Evolutionary conservation across 2,797 vertebrate genomes (phyloP), one percentile per base, ranked within the genome.

Genomic region (Microctenopoma stevenorrisi): DNA sequence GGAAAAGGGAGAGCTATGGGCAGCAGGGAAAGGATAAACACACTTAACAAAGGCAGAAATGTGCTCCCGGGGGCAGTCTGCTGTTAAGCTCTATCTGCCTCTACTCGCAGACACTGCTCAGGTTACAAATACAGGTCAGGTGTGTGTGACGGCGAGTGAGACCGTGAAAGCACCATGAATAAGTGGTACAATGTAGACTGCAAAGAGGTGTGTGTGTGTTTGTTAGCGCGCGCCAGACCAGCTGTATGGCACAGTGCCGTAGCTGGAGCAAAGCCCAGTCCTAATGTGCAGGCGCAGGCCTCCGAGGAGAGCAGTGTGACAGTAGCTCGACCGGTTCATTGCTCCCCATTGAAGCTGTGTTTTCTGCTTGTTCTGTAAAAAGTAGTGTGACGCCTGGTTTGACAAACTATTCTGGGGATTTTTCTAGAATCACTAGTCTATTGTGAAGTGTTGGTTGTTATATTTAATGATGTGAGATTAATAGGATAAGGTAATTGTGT

Each of bases 21-120:
- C 72, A 70, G 54, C 53, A 40, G 68, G 71, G 74, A 67, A 72
- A 68, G 71, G 76, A 82, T 86, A 75, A 85, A 75, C 85, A 82
- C 78, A 84, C 81, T 90, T 84, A 89, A 92, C 88, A 91, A 91
- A 92, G 85, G 73, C 80, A 89, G 80, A 91, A 83, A 82, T 90
- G 54, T 82, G 68, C 72, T 78, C 85, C 85, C 83, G 68, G 76
- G 72, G 90, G 79, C 78, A 80, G 85, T 84, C 69, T 81, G 78
- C 75, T 87, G 82, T 91, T 88, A 82, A 92, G 80, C 83, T 86
- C 15, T 68, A 78, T 91, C 88, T 92, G 88, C 87, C 83, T 49
- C 70, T 85, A 75, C 89, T 88, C n/a, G 68, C 81, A 91, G 83
- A 78, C 82, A 49, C 70, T 61, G 76, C 90, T 94, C 87, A 74